Conservation (phyloP, 2,113 vertebrate species). For the Phoxinus phoxinus region DNA sequence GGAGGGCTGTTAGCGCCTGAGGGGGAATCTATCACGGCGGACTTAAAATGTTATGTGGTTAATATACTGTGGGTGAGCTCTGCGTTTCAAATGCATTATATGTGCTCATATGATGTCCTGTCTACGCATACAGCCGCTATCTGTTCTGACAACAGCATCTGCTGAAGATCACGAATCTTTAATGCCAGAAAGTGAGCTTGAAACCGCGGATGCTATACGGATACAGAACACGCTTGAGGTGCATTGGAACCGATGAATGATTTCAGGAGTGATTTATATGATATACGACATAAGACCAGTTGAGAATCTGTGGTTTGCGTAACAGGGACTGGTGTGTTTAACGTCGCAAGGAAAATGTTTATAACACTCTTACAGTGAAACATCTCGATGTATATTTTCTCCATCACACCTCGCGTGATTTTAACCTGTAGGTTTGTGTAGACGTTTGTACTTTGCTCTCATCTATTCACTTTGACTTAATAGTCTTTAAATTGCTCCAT, state of each 20-base stretch:
- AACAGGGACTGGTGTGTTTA: neutral
- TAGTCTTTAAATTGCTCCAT: constrained; percentile 42
- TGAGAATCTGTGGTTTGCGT: neutral
- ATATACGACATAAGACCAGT: neutral
- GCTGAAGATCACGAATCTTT: constrained; percentile 7
- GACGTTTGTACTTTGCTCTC: neutral
- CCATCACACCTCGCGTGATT: neutral
- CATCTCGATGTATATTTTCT: neutral
- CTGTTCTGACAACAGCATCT: constrained; percentile 32
- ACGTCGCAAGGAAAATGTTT: constrained; percentile 46
- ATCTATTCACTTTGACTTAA: constrained; percentile 32
- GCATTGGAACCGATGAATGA: neutral
- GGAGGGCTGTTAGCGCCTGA: constrained; percentile 57
- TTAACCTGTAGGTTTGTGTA: constrained; percentile 29
- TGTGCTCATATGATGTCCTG: neutral
- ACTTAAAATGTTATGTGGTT: constrained; percentile 59
- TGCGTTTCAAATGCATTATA: constrained; percentile 27
- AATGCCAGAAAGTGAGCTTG: neutral
- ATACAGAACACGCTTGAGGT: neutral
- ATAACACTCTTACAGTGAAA: constrained; percentile 31
- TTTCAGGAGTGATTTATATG: neutral
- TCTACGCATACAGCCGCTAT: neutral
- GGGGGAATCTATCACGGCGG: constrained; percentile 59
- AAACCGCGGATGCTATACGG: neutral
- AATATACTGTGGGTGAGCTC: neutral